Evolutionary conservation across 2,888 invertebrate genomes (phyloP), one percentile per base, ranked within the genome.

Genomic region (Holacanthella duospinosa): DNA sequence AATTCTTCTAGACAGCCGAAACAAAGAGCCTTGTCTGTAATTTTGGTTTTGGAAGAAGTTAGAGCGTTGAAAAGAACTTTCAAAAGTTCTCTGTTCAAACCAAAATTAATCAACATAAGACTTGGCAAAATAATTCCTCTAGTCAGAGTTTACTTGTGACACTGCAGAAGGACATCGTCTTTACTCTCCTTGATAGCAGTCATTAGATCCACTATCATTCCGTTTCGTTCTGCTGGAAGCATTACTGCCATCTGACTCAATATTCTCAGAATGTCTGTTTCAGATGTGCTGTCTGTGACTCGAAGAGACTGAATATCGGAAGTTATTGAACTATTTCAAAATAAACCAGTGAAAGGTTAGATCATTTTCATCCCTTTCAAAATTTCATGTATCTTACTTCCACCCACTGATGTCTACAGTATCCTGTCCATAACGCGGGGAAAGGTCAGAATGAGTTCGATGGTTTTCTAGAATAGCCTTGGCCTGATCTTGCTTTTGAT

Each of bases 21-120:
- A 61, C 73, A 73, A 29, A 61, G 43, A 2, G 69, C 68, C 62
- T 73, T 73, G 48, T 73, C 73, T 2, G 55, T 9, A 9, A 68
- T 65, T 57, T 71, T 71, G 25, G 64, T 48, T 3, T 55, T 63
- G 3, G 63, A 64, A 28, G 69, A 69, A 36, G 63, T 63, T 9
- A 73, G 60, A 1, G 70, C 68, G 54, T 73, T 71, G 60, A 73
- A 70, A 16, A 73, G 67, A n/a, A 73, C 62, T 63, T 73, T 73
- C 57, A 73, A 53, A n/a, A 73, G 64, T 63, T 73, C 72, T 63
- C 71, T 71, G 59, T 55, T 24, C 25, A 21, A 9, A 55, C 6
- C 6, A 12, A 55, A 26, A 4, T 55, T 43, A 25, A 61, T 16
- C 2, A 6, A 55, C 24, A 26, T 27, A n/a, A 9, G 9, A n/a